Conservation (phyloP, 2,113 vertebrate genomes). For the Pedetes capensis region DNA sequence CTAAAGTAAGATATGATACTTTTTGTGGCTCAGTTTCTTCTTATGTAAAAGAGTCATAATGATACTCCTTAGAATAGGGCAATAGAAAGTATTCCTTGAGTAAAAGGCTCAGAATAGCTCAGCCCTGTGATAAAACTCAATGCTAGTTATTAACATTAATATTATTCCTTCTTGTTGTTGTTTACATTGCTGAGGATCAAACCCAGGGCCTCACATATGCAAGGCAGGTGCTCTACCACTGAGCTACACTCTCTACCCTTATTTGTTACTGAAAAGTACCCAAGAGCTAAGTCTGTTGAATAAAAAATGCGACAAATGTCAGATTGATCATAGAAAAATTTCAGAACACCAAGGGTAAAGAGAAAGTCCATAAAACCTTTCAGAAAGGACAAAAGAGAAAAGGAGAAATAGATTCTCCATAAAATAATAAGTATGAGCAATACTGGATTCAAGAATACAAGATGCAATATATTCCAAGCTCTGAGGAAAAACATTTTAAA, state of each 20-base stretch:
- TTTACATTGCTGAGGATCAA: no score
- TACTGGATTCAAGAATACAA: neutral
- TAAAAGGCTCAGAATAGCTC: neutral
- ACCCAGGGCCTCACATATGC: no score
- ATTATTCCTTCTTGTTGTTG: neutral
- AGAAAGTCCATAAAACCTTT: constrained; percentile 12
- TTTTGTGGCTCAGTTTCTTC: neutral
- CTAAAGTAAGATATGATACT: neutral
- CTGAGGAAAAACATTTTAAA: neutral
- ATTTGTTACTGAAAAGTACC: neutral
- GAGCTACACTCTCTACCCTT: no score
- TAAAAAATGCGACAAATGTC: neutral
- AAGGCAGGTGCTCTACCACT: no score
- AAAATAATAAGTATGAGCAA: neutral
- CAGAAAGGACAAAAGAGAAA: neutral
- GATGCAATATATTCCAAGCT: neutral
- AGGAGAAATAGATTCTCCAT: neutral
- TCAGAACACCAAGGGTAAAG: neutral
- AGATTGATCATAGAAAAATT: neutral
- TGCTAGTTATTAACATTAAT: neutral
- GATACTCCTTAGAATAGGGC: neutral
- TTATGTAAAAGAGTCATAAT: neutral
- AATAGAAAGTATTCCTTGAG: neutral
- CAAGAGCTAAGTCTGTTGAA: neutral
- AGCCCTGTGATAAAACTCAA: neutral